These are phyloP conservation scores for Nematostella vectensis DNA, from an alignment of 92 coral and sea anemone species.

Conservation along the genomic window DNA sequence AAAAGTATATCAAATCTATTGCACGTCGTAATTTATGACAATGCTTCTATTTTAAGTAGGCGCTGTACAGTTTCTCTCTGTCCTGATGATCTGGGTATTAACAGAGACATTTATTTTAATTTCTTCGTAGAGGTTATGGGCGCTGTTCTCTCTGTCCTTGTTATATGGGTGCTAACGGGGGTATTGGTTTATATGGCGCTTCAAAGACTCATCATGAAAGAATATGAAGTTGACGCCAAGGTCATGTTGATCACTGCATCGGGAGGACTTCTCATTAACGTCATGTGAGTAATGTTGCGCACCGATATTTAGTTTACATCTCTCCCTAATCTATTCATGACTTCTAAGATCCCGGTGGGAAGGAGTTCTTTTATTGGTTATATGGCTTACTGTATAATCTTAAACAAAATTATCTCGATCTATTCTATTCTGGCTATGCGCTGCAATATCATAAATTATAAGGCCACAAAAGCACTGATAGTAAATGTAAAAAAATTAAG, in stretches of 20 bases:
- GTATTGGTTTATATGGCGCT: conserved; percentile 77
- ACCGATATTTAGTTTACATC: neutral
- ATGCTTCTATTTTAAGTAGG: too few relatives aligned
- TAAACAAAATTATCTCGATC: neutral
- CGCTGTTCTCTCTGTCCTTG: conserved; percentile 76
- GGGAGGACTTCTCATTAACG: conserved; percentile 75
- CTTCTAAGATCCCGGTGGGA: too few relatives aligned
- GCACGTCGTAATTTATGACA: too few relatives aligned
- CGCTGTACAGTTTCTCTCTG: too few relatives aligned
- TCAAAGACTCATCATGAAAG: conserved; percentile 50
- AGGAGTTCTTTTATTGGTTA: too few relatives aligned
- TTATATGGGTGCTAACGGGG: conserved; percentile 91
- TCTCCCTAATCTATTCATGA: neutral
- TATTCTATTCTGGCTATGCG: too few relatives aligned
- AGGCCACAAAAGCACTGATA: too few relatives aligned
- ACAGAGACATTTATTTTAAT: too few relatives aligned
- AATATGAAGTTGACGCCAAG: conserved; percentile 69
- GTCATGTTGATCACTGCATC: conserved; percentile 82
- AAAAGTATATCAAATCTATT: too few relatives aligned
- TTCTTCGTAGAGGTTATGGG: conserved; percentile 97
- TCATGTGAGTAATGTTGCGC: conserved; percentile 52
- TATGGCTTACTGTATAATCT: neutral
- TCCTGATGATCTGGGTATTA: too few relatives aligned
- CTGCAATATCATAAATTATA: too few relatives aligned
- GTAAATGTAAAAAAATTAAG: too few relatives aligned